These are phyloP conservation scores for Salvator merianae DNA, from an alignment of 2,113 vertebrate species.

Conservation along the genomic window DNA sequence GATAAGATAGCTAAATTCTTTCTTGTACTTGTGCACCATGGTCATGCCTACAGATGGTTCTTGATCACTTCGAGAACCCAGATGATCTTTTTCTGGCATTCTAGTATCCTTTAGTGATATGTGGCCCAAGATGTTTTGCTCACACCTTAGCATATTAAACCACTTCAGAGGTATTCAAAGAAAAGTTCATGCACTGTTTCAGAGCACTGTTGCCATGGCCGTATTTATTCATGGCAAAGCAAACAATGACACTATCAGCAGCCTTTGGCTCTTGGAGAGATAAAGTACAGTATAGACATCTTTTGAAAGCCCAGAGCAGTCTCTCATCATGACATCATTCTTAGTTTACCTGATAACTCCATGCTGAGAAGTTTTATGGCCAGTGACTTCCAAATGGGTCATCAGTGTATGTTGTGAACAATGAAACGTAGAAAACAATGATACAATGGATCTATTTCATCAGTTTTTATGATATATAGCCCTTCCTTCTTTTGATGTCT, in stretches of 20 bases:
- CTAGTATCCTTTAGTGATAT: neutral
- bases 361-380: neutral
- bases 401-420: neutral
- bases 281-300: neutral
- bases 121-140: neutral
- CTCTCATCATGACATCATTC: neutral
- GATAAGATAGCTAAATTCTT: neutral
- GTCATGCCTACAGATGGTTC: neutral
- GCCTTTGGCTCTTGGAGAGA: neutral
- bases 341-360: neutral
- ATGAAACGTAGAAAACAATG: neutral
- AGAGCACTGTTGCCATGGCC: neutral
- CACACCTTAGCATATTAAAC: neutral
- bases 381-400: neutral
- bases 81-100: neutral
- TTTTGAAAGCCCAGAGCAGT: neutral
- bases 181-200: neutral
- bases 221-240: neutral
- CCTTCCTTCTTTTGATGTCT: neutral
- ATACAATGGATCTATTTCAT: slow-evolving; percentile 18
- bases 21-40: neutral
- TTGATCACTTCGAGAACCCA: neutral
- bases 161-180: neutral
- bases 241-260: neutral
- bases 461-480: slow-evolving; percentile 11